These are phyloP conservation scores for Pogonognathellus flavescens DNA, from an alignment of 1,140 invertebrate genomes.

Conservation along the genomic window DNA sequence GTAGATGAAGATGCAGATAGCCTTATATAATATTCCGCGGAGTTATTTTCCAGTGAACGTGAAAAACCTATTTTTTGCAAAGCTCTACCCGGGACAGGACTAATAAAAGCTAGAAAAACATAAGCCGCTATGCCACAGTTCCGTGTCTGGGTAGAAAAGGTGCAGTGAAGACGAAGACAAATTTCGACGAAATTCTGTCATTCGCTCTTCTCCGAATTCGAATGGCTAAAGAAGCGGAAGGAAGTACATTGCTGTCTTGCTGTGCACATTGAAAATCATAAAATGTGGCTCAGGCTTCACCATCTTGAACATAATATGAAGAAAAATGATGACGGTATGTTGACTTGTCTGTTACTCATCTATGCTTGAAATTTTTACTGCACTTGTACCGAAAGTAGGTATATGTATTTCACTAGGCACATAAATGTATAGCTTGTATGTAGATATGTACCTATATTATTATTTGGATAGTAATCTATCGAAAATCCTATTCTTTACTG, in stretches of 20 bases:
- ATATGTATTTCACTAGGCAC: too few relatives aligned
- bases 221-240: slow-evolving; percentile 34
- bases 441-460: not conserved
- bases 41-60: too few relatives aligned
- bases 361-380: not conserved
- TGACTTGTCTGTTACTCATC: slow-evolving; percentile 19
- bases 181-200: slow-evolving; percentile 13
- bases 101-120: slow-evolving; percentile 5
- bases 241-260: not conserved
- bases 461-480: too few relatives aligned
- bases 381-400: too few relatives aligned
- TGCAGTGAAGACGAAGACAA: not conserved
- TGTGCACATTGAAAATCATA: slow-evolving; percentile 40
- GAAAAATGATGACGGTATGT: not conserved
- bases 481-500: not conserved
- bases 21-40: too few relatives aligned
- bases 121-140: not conserved
- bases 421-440: slow-evolving; percentile 6
- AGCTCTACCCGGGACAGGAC: not conserved
- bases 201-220: slow-evolving; percentile 9
- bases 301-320: not conserved
- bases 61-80: too few relatives aligned
- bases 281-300: slow-evolving; percentile 26
- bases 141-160: not conserved
- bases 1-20: too few relatives aligned